These are phyloP conservation scores for Grammomys dolichurus DNA, from an alignment of 2,113 vertebrate genomes.

Conservation along the genomic window DNA sequence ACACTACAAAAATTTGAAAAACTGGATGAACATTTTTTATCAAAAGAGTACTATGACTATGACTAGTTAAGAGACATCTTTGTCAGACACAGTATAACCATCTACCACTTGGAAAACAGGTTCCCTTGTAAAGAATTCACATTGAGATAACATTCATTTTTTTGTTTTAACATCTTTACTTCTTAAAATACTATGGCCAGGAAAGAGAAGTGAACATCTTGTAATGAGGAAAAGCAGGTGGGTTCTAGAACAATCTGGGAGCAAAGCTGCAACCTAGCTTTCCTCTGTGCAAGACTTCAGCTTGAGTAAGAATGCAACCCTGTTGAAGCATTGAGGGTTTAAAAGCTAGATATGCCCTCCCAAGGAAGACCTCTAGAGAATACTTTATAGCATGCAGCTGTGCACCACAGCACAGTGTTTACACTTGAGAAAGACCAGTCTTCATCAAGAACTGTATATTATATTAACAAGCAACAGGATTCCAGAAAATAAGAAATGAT, in stretches of 20 bases:
- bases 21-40: neutral
- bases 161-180: neutral
- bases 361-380: neutral
- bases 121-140: constrained; percentile 22
- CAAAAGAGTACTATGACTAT: constrained; percentile 7
- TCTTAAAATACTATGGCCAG: constrained; percentile 34
- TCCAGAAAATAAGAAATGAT: constrained; percentile 64
- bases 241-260: neutral
- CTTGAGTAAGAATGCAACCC: too few species aligned
- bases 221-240: neutral
- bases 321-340: neutral
- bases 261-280: neutral
- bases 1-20: neutral
- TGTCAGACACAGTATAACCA: constrained; percentile 5
- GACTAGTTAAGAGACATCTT: neutral
- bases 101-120: neutral
- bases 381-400: neutral
- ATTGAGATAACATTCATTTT: neutral
- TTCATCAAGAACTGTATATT: constrained; percentile 49
- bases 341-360: neutral
- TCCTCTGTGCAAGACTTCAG: neutral
- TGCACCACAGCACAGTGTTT: constrained; percentile 13
- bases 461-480: constrained; percentile 51
- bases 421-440: constrained; percentile 36
- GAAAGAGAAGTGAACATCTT: neutral